Conservation (phyloP, 2,113 vertebrate genomes). For the Otolemur garnettii region DNA sequence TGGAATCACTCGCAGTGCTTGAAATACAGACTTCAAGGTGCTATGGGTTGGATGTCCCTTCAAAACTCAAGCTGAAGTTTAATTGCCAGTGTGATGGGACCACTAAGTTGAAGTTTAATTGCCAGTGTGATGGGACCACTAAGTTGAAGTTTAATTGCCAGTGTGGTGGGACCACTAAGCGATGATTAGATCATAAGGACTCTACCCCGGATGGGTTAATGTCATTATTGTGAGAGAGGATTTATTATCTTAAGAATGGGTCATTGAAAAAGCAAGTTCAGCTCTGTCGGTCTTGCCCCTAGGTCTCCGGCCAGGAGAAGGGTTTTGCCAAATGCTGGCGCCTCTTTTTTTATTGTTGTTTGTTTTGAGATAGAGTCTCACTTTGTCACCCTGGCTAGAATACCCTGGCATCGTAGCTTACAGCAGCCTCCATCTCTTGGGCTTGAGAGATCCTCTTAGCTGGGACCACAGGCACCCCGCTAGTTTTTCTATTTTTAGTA, state of each 20-base stretch:
- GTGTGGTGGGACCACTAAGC: not conserved
- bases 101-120: not conserved
- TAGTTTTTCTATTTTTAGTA: too few species aligned
- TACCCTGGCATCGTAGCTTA: too few species aligned
- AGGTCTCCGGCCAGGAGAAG: not conserved
- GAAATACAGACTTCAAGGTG: not conserved
- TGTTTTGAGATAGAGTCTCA: too few species aligned
- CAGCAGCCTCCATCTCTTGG: too few species aligned
- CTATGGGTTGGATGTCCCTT: not conserved
- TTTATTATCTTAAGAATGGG: not conserved
- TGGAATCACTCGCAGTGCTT: not conserved
- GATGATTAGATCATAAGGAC: not conserved
- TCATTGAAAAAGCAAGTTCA: not conserved
- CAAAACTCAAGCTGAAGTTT: not conserved
- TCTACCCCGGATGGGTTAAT: not conserved
- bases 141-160: not conserved
- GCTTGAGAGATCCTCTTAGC: too few species aligned
- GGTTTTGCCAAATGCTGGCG: not conserved
- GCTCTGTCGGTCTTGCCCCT: not conserved
- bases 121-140: too few species aligned
- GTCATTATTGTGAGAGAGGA: not conserved
- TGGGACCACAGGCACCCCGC: too few species aligned
- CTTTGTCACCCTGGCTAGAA: too few species aligned
- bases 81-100: not conserved
- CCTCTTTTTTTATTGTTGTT: not conserved